Conservation (phyloP, 2,888 invertebrate genomes). For the Drepanosiphum platanoidis region DNA sequence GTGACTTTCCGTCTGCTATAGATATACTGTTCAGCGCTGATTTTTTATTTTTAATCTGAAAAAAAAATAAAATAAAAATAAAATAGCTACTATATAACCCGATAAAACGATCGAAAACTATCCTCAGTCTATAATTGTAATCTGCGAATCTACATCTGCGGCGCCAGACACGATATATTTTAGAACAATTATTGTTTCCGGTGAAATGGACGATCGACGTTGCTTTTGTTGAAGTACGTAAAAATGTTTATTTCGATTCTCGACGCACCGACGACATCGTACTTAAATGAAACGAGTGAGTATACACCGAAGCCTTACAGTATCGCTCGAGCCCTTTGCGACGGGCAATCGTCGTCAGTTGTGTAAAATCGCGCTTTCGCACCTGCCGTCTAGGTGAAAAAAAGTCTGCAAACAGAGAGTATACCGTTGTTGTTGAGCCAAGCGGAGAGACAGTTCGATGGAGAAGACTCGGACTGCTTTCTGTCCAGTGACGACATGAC, state of each 20-base stretch:
- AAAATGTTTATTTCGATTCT: slow-evolving; percentile 55
- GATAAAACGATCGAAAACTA: neutral
- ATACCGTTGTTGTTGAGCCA: slow-evolving; percentile 58
- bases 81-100: neutral
- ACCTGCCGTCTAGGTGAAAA: slow-evolving; percentile 36
- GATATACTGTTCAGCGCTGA: too few relatives aligned
- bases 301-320: slow-evolving; percentile 6
- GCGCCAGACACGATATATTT: neutral
- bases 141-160: neutral
- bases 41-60: too few relatives aligned
- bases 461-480: slow-evolving; percentile 55
- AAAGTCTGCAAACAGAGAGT: slow-evolving; percentile 52
- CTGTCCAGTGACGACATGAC: slow-evolving; percentile 59
- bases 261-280: slow-evolving; percentile 14
- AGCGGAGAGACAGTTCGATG: slow-evolving; percentile 59
- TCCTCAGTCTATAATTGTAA: neutral
- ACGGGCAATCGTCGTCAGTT: neutral
- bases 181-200: too few relatives aligned
- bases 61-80: too few relatives aligned
- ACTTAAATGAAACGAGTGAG: slow-evolving; percentile 60
- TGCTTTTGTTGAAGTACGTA: slow-evolving; percentile 9
- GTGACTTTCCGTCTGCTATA: neutral
- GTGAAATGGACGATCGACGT: slow-evolving; percentile 15
- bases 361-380: neutral
- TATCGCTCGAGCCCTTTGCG: neutral